These are phyloP conservation scores for Pachyramphus minor DNA, from an alignment of 2,113 vertebrate genomes.

Conservation along the genomic window DNA sequence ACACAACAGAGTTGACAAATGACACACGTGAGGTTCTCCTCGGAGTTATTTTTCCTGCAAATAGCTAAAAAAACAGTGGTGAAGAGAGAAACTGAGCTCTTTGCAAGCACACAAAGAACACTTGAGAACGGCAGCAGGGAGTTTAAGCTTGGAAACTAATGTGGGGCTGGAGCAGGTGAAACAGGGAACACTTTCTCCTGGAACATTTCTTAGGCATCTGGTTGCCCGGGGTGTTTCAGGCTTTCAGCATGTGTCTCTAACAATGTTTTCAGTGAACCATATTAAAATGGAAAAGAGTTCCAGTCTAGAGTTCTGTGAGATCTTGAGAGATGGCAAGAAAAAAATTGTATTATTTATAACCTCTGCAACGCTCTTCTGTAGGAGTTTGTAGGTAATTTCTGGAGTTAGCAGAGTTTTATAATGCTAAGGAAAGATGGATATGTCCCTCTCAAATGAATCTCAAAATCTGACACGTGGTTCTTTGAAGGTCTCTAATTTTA, in stretches of 20 bases:
- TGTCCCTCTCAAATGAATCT: background rate
- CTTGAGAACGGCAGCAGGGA: background rate
- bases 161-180: background rate
- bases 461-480: background rate
- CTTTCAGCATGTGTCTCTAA: background rate
- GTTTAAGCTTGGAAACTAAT: background rate
- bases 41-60: background rate
- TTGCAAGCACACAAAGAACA: background rate
- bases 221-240: background rate
- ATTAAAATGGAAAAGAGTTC: background rate
- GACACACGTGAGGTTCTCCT: background rate
- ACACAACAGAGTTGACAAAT: background rate
- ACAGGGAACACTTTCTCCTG: background rate
- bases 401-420: background rate
- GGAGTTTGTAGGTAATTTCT: background rate
- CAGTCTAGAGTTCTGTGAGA: background rate
- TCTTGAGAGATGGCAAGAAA: background rate
- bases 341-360: background rate
- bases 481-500: background rate
- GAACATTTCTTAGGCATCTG: background rate
- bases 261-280: background rate
- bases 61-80: background rate
- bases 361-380: background rate
- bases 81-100: background rate
- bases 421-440: background rate